These are phyloP conservation scores for Plagiodera versicolora DNA, from an alignment of 2,888 invertebrate species.

Conservation along the genomic window DNA sequence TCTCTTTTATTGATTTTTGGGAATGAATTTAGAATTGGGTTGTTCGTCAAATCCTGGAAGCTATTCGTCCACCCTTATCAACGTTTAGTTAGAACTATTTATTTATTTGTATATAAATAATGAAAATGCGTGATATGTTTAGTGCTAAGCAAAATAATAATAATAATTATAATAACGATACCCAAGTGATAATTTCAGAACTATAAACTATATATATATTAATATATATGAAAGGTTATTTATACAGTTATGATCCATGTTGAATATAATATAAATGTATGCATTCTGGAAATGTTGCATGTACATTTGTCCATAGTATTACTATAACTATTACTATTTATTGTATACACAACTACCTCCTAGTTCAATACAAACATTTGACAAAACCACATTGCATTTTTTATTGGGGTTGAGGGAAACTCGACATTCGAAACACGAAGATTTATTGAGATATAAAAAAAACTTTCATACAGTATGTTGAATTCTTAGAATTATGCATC, in stretches of 20 bases:
- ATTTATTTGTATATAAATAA: constrained; percentile 35
- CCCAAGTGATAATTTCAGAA: constrained; percentile 44
- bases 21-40: no score
- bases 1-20: no score
- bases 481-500: no score
- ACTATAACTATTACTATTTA: constrained; percentile 36
- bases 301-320: constrained; percentile 42
- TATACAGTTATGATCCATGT: constrained; percentile 48
- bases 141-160: constrained; percentile 27
- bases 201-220: constrained; percentile 28
- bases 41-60: neutral
- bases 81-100: constrained; percentile 21
- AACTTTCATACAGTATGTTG: no score
- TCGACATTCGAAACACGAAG: neutral
- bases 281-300: constrained; percentile 37
- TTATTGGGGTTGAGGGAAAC: no score
- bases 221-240: constrained; percentile 43
- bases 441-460: neutral
- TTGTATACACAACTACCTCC: constrained; percentile 46
- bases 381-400: constrained; percentile 29
- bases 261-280: constrained; percentile 42
- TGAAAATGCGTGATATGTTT: constrained; percentile 41
- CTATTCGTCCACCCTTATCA: neutral
- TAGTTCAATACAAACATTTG: constrained; percentile 43
- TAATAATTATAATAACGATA: constrained; percentile 27